Evolutionary conservation across 2,113 vertebrate species (phyloP).

Genomic region (Microcebus griseorufus): DNA sequence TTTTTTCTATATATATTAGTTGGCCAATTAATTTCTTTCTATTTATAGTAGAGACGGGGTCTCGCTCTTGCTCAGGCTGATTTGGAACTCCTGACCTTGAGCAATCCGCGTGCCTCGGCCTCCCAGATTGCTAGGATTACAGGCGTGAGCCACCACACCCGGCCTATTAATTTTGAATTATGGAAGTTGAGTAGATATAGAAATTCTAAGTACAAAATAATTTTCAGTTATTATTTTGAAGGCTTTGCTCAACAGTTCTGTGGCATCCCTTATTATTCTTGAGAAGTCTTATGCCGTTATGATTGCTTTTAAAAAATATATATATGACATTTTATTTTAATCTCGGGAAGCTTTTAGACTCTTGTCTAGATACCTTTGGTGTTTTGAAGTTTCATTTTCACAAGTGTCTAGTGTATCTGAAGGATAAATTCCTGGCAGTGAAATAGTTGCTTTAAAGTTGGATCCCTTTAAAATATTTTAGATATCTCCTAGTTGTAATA

Average conservation of each 20-base stretch:
- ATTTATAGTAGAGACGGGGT: too few species aligned
- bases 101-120: too few species aligned
- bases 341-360: neutral
- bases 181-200: neutral
- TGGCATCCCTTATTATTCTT: neutral
- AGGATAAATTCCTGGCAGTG: neutral
- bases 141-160: too few species aligned
- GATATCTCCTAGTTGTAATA: neutral
- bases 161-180: neutral
- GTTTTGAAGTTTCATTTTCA: constrained; percentile 37
- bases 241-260: neutral
- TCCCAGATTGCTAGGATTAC: too few species aligned
- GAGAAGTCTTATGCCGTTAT: neutral
- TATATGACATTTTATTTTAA: neutral
- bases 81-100: too few species aligned
- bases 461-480: constrained; percentile 20
- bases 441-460: constrained; percentile 22
- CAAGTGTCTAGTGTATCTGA: neutral
- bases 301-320: neutral
- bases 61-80: too few species aligned
- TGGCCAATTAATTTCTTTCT: too few species aligned
- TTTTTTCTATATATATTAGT: too few species aligned
- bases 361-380: neutral
- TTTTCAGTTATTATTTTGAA: constrained; percentile 34
- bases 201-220: constrained; percentile 19